Base-by-base conservation (phyloP, 2,113 vertebrate species). In the Brachionichthys hirsutus region DNA sequence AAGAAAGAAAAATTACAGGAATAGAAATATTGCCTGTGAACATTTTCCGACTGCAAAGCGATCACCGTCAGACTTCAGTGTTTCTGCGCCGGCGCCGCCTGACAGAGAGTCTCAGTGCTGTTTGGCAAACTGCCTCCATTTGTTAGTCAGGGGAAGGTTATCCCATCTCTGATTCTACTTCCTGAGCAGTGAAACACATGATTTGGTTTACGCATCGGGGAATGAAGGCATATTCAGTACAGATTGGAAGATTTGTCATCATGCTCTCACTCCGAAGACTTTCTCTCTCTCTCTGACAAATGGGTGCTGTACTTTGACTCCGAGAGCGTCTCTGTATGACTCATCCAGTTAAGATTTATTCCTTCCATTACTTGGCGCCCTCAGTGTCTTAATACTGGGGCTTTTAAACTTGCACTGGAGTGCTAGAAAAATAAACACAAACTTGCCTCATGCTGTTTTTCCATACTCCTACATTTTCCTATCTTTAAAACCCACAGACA, bases 221-320 rank as follows among this genome's bases (percentile, higher is more conserved):
- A 75, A 75, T 16, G 12, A 72, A 67, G 43, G 40, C 61, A 67
- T 57, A 67, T 78, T 78, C 63, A 38, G 49, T 58, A 53, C 76
- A 83, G 67, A 75, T 48, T 75, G 60, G 81, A 85, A 67, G 73
- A 74, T 79, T 77, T 69, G 63, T 75, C 72, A 80, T 76, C 50
- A 6, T 59, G 54, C 67, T 68, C 53, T 76, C 43, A 35, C 44
- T 72, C 0, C 30, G 36, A 40, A 55, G 53, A 38, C 67, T 46
- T 12, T 40, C 47, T 16, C 30, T 10, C 35, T 59, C 46, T 64
- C 34, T 52, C 77, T 79, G 72, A 84, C 45, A 77, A 79, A 77
- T 84, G 49, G 58, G 42, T 34, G 30, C 24, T 1, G 3, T 62
- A 77, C 56, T 68, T 69, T 57, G 69, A 58, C 73, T 72, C 45